phyloP scores from a whole-genome alignment of 2,113 vertebrate genomes.

The Poeciliopsis occidentalis region DNA sequence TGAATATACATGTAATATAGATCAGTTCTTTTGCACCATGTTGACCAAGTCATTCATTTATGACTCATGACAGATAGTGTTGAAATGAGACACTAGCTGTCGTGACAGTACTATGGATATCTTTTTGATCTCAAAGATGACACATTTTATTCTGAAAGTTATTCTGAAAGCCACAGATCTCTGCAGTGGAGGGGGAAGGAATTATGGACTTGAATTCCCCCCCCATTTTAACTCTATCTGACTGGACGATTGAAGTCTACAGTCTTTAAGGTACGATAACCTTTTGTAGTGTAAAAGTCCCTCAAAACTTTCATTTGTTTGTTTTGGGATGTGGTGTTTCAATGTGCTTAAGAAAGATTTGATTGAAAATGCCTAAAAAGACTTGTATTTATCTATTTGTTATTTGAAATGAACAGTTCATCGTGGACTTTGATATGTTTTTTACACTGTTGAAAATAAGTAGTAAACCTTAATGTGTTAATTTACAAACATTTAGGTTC shows the following conservation, averaged over 20 bases:
- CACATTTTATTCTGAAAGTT: background rate
- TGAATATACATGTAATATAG: too few species aligned
- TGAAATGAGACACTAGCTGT: background rate
- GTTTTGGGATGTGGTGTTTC: too few species aligned
- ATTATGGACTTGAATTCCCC: background rate
- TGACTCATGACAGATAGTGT: background rate
- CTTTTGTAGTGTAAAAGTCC: background rate
- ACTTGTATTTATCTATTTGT: background rate
- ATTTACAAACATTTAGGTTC: constrained; percentile 6
- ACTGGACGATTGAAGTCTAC: background rate
- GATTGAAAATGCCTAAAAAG: background rate
- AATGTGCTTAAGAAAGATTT: background rate
- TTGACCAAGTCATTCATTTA: background rate
- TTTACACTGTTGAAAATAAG: background rate
- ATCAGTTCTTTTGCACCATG: background rate
- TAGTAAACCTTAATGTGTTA: background rate
- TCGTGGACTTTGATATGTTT: background rate
- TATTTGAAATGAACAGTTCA: background rate
- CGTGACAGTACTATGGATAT: background rate
- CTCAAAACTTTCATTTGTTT: background rate
- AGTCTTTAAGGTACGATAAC: background rate
- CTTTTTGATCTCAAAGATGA: background rate
- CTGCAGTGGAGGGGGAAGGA: background rate
- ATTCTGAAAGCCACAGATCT: background rate
- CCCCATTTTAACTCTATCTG: background rate